These are phyloP conservation scores for Lepidurus couesii DNA, from an alignment of 1,140 invertebrate genomes.

Conservation along the genomic window DNA sequence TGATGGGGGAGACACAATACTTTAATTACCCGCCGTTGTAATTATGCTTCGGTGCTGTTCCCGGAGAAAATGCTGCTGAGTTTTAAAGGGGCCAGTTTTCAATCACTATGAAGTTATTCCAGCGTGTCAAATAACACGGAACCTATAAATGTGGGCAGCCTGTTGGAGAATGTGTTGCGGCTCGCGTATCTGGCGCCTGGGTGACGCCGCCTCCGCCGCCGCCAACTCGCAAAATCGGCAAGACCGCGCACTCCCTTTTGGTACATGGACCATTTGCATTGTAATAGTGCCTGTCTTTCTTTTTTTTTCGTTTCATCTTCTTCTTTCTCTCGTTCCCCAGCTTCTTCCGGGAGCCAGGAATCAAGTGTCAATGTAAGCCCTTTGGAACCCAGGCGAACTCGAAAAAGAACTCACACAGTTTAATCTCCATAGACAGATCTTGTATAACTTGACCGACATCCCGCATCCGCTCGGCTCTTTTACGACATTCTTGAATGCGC, in stretches of 20 bases:
- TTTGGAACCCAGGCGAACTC: not conserved
- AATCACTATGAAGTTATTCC: too few relatives aligned
- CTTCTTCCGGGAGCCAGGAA: conserved; percentile 1
- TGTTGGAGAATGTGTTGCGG: not conserved
- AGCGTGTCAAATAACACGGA: too few relatives aligned
- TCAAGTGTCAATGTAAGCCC: not conserved
- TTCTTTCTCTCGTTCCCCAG: not conserved
- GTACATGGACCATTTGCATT: not conserved
- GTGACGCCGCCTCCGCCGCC: not conserved
- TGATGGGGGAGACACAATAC: too few relatives aligned
- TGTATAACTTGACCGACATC: too few relatives aligned
- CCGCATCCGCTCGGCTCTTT: too few relatives aligned
- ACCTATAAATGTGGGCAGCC: not conserved
- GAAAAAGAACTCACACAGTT: not conserved
- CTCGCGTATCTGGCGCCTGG: conserved; percentile 12
- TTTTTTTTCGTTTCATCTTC: not conserved
- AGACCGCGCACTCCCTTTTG: not conserved
- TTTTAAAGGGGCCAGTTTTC: too few relatives aligned
- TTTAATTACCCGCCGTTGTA: too few relatives aligned
- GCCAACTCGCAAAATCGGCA: not conserved
- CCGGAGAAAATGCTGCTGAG: too few relatives aligned
- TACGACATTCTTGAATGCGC: too few relatives aligned
- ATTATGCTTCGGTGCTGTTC: too few relatives aligned
- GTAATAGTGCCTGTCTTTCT: not conserved
- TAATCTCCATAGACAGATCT: too few relatives aligned